Base-by-base conservation (phyloP, 2,797 vertebrate species). In the Arnoldichthys spilopterus region DNA sequence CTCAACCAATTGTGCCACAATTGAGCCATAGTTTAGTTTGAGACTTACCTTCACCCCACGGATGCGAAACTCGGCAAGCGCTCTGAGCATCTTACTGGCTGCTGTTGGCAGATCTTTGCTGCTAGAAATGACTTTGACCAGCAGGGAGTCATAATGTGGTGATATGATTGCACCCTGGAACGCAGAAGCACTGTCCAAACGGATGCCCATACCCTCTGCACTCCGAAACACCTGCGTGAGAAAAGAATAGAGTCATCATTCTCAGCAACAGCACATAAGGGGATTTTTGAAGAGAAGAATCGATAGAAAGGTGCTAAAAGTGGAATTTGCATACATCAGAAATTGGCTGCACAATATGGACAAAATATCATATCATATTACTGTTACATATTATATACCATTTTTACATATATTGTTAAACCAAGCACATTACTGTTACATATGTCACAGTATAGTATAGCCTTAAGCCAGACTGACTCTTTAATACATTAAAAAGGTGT, bases 41-140 rank as follows among this genome's bases (percentile, higher is more conserved):
- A 59, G 59, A 6, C 83, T 30, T 86, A 98, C 97, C 97, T 98
- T 98, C 78, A 98, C 97, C 0, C 97, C 97, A 1, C 97, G 94
- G 62, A 98, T 95, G 24, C 97, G 92, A 92, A 98, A 98, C 92
- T 98, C 97, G 0, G 96, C 95, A 76, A 98, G 92, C 6, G 97
- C 97, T 15, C 97, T 90, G 90, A 94, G 96, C 96, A 98, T 96
- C 91, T 98, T 98, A 84, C 96, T 94, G 0, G 96, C 93, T 0
- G 97, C 97, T 0, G 93, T 93, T 6, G 92, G 91, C 82, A 97
- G 94, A 90, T 98, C 96, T 58, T 96, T 97, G 34, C 95, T 96
- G 0, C 97, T 97, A 76, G 97, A 93, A 16, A 98, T 96, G 88
- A 98, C 97, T 83, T 98, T 98, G n/a, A 98, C 97, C 83, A 98